Conservation (phyloP, 2,113 vertebrate genomes). For the Procavia capensis region DNA sequence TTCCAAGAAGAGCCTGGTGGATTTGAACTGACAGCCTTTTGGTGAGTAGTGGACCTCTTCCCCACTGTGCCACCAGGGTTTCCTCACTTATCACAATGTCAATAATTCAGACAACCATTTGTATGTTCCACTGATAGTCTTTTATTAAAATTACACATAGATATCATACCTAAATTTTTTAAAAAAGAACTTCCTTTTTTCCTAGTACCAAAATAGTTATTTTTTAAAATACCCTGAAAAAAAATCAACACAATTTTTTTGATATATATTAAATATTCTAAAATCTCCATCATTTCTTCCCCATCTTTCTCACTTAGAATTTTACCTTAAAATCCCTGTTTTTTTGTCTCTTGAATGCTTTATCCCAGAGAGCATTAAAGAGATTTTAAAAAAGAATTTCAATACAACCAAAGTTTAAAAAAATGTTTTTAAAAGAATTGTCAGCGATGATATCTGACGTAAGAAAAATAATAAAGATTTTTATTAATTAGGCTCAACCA, state of each 20-base stretch:
- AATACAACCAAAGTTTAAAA: background rate
- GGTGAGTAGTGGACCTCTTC: no score
- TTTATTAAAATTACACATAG: conserved; percentile 83
- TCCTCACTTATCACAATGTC: background rate
- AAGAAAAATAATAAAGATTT: background rate
- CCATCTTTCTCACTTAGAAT: background rate
- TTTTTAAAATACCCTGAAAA: conserved; percentile 80
- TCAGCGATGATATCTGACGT: background rate
- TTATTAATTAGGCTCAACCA: background rate
- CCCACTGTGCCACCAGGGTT: no score
- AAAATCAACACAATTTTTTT: conserved; percentile 76
- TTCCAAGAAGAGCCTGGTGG: no score
- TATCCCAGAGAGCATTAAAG: conserved; percentile 35
- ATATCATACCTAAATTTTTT: conserved; percentile 61
- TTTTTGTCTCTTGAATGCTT: conserved; percentile 33
- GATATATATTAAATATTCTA: conserved; percentile 83
- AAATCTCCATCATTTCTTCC: background rate
- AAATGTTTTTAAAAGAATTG: background rate
- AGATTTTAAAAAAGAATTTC: background rate
- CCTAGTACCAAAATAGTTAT: conserved; percentile 79
- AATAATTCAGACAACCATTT: conserved; percentile 24
- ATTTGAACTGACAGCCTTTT: no score
- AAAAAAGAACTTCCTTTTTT: conserved; percentile 22
- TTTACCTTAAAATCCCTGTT: background rate
- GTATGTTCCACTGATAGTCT: background rate